A percentile compares a stretch with the other conserved stretches of the same genome.
phyloP scores from a whole-genome alignment of 2,113 vertebrate genomes.

The Platichthys stellatus region DNA sequence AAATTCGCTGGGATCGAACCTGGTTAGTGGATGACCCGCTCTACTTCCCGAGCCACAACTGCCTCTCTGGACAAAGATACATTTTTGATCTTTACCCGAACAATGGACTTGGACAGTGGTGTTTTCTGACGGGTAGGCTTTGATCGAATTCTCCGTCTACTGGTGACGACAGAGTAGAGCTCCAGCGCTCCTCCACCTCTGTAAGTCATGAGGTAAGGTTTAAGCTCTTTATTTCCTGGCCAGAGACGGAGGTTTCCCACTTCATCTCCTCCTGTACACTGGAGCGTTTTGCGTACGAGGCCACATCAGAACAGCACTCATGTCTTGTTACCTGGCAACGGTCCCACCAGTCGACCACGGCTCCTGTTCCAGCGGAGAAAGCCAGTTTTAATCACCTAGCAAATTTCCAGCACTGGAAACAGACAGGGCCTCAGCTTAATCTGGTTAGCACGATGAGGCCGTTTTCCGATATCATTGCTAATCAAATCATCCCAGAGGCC shows the following conservation, averaged over 20 bases:
- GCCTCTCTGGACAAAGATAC: no score
- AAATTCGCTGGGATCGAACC: not conserved
- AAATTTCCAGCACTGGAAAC: slow-evolving; percentile 85
- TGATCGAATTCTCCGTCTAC: not conserved
- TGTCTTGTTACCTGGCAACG: slow-evolving; percentile 88
- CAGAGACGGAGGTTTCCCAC: slow-evolving; percentile 45
- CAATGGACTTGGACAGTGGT: no score
- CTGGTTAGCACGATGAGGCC: slow-evolving; percentile 89
- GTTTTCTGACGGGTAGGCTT: no score
- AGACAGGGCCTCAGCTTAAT: slow-evolving; percentile 88
- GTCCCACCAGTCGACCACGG: slow-evolving; percentile 77
- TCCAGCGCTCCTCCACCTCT: not conserved
- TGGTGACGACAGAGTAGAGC: not conserved
- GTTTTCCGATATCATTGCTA: slow-evolving; percentile 91
- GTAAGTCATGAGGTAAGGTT: not conserved
- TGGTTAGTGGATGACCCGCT: not conserved
- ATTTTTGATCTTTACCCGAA: no score
- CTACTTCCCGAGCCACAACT: no score
- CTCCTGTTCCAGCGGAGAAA: slow-evolving; percentile 81
- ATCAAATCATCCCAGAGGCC: slow-evolving; percentile 88
- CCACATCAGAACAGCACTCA: slow-evolving; percentile 77
- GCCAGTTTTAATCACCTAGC: slow-evolving; percentile 86
- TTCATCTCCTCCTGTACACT: slow-evolving; percentile 38
- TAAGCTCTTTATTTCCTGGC: slow-evolving; percentile 38
- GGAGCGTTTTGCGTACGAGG: slow-evolving; percentile 49